Conservation (phyloP, 2,113 vertebrate species). For the Trogon melanurus region DNA sequence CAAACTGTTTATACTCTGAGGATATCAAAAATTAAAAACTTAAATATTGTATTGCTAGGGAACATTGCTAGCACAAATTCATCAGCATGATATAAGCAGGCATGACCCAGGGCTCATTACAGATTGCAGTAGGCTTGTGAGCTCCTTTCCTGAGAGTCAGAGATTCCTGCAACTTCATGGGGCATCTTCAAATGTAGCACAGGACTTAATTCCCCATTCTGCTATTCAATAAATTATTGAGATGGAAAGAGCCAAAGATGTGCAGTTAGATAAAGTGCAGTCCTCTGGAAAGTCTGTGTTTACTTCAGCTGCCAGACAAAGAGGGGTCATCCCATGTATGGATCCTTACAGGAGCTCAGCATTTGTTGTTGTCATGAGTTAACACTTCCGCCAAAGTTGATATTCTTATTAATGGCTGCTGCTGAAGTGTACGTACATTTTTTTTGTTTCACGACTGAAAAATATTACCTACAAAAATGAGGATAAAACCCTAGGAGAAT, state of each 20-base stretch:
- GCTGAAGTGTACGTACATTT: not conserved
- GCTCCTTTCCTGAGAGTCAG: not conserved
- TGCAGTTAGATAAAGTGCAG: not conserved
- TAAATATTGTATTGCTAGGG: not conserved
- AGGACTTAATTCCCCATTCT: not conserved
- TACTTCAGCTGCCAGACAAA: not conserved
- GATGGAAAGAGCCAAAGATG: not conserved
- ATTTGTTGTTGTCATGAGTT: not conserved
- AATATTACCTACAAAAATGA: not conserved
- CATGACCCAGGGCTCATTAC: not conserved
- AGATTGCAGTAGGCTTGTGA: not conserved
- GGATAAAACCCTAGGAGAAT: not conserved
- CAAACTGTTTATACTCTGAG: not conserved
- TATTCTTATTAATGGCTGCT: not conserved
- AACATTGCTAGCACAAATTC: not conserved
- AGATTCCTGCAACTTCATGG: not conserved
- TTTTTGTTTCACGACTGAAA: not conserved
- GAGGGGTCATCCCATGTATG: not conserved
- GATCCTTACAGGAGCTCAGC: not conserved
- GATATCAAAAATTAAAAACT: not conserved
- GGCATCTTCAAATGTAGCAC: not conserved
- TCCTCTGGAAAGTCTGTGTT: not conserved
- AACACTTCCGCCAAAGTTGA: not conserved
- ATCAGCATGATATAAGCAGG: not conserved
- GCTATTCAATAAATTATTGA: not conserved